Evolutionary conservation across 2,113 vertebrate genomes (phyloP).

Genomic region (Apistogramma diplotaenia): DNA sequence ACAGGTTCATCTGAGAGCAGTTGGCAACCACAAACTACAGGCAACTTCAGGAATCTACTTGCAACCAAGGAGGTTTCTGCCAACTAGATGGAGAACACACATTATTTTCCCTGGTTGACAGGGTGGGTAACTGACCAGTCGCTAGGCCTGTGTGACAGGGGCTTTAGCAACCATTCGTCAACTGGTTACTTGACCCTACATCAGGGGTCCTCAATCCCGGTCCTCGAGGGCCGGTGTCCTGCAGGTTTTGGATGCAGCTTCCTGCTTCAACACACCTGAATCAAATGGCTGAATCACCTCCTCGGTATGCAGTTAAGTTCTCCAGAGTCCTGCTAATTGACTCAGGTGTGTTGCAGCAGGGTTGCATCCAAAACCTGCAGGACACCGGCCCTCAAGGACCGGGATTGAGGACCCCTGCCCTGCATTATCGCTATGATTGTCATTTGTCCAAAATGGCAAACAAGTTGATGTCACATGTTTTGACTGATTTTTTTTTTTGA

Average conservation of each 20-base stretch:
- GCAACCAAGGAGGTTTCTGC: background rate
- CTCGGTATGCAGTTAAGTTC: no score
- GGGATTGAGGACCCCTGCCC: no score
- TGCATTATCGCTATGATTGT: background rate
- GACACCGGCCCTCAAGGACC: no score
- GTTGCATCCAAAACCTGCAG: no score
- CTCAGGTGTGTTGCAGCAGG: no score
- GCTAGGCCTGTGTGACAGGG: background rate
- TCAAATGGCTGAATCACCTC: no score
- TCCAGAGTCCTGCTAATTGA: no score
- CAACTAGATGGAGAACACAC: background rate
- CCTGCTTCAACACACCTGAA: no score
- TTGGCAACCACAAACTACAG: background rate
- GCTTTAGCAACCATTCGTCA: background rate
- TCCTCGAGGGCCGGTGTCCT: no score
- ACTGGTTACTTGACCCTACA: background rate
- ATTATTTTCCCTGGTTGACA: background rate
- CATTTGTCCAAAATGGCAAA: background rate
- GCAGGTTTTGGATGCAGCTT: no score
- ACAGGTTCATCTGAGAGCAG: background rate
- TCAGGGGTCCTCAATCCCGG: no score
- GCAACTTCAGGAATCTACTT: background rate
- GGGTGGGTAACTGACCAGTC: background rate
- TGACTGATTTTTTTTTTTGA: background rate
- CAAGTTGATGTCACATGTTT: background rate